Percentiles rank a stretch among this genome's conserved stretches.
phyloP scores from a whole-genome alignment of 2,113 vertebrate genomes.

The Limanda limanda region DNA sequence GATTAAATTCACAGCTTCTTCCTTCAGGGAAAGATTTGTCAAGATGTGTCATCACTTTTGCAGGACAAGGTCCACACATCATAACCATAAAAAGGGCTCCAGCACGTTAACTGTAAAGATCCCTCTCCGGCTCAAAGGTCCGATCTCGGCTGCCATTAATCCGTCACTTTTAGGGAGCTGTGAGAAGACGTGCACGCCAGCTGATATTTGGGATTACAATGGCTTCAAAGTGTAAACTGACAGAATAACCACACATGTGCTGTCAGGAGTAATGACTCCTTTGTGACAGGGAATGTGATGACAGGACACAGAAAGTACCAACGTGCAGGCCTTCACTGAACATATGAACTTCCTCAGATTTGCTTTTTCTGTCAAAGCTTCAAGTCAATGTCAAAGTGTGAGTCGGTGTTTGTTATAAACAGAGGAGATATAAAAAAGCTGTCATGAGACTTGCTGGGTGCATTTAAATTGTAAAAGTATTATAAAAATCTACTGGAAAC shows the following conservation, averaged over 20 bases:
- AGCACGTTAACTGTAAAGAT: conserved; percentile 26
- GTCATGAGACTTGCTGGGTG: neutral
- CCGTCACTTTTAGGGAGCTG: conserved; percentile 35
- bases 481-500: too few relatives aligned
- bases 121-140: conserved; percentile 54
- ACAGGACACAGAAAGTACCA: neutral
- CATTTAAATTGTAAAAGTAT: too few relatives aligned
- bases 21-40: conserved; percentile 13
- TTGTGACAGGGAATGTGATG: conserved; percentile 6
- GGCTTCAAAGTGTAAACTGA: neutral
- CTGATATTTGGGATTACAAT: conserved; percentile 6
- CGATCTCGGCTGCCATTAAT: conserved; percentile 2
- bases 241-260: conserved; percentile 1
- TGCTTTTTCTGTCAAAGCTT: neutral
- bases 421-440: neutral
- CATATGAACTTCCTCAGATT: neutral
- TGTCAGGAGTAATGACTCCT: conserved; percentile 20
- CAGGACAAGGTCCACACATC: conserved; percentile 61
- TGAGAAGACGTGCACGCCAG: too few relatives aligned
- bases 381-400: neutral
- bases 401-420: neutral
- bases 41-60: conserved; percentile 26
- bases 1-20: neutral
- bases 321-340: neutral
- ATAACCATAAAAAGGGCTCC: conserved; percentile 58